phyloP scores from a whole-genome alignment of 2,888 invertebrate species.

The Eumerus sabulonum region DNA sequence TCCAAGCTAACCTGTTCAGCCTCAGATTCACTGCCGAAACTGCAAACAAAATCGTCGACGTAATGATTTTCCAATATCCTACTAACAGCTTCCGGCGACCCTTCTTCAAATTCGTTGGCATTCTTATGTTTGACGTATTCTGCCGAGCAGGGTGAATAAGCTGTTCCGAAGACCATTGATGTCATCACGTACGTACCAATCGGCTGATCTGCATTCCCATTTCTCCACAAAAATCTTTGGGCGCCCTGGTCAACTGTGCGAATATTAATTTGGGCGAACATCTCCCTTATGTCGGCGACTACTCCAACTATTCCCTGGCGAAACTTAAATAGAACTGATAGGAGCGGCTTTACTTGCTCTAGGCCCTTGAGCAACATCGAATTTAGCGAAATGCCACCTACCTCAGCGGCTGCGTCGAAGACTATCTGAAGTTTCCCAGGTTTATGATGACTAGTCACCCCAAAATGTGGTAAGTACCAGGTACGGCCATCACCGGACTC shows the following conservation, averaged over 20 bases:
- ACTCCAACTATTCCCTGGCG: conserved; percentile 25
- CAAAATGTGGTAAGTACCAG: conserved; percentile 73
- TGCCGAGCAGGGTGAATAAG: conserved; percentile 53
- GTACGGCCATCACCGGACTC: not conserved
- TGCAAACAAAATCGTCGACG: conserved; percentile 57
- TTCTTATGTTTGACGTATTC: conserved; percentile 53
- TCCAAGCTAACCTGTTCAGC: conserved; percentile 27
- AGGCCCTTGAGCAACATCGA: conserved; percentile 72
- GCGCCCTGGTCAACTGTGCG: conserved; percentile 60
- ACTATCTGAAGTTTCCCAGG: conserved; percentile 70
- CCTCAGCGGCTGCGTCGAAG: conserved; percentile 73
- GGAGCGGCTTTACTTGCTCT: conserved; percentile 63
- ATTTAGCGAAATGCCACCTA: conserved; percentile 70
- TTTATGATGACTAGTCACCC: conserved; percentile 70
- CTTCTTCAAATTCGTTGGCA: not conserved
- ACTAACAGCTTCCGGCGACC: not conserved
- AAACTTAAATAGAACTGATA: conserved; percentile 33
- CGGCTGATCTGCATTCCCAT: conserved; percentile 23
- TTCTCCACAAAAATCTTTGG: conserved; percentile 67
- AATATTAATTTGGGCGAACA: conserved; percentile 37
- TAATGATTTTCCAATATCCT: conserved; percentile 43
- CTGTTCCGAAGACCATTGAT: conserved; percentile 66
- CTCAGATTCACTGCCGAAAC: conserved; percentile 35
- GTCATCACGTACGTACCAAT: conserved; percentile 44
- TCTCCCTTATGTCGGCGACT: conserved; percentile 43